Percentiles rank a stretch among this genome's conserved stretches.
phyloP scores from a whole-genome alignment of 1,140 invertebrate genomes.

The Coelopa frigida region DNA sequence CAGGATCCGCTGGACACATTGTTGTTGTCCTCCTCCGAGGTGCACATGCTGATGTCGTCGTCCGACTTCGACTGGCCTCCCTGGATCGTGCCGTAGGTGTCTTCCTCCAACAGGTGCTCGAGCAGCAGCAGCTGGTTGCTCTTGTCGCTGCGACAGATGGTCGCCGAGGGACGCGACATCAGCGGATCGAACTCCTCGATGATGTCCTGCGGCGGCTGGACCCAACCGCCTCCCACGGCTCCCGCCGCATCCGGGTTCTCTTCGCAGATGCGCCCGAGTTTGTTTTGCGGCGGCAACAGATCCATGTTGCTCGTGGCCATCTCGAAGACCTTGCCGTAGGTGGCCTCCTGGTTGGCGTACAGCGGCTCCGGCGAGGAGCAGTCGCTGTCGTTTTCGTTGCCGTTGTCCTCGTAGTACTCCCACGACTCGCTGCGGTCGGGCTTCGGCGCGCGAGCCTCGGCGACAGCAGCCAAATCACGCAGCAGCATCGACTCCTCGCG shows the following conservation, averaged over 20 bases:
- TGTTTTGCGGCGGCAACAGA: slow-evolving; percentile 21
- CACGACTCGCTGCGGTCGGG: slow-evolving; percentile 40
- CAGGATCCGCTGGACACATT: slow-evolving; percentile 1
- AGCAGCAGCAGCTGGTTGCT: slow-evolving; percentile 40
- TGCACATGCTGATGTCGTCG: slow-evolving; percentile 39
- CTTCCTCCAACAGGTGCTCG: slow-evolving; percentile 40
- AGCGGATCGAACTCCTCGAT: slow-evolving; percentile 43
- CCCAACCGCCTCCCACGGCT: slow-evolving; percentile 18
- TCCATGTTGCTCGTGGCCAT: slow-evolving; percentile 28
- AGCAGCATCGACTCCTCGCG: slow-evolving; percentile 28
- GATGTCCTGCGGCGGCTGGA: slow-evolving; percentile 20
- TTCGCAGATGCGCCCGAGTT: slow-evolving; percentile 26
- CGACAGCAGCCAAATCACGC: slow-evolving; percentile 21
- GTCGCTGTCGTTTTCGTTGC: slow-evolving; percentile 8
- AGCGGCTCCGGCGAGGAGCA: slow-evolving; percentile 30
- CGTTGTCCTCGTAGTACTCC: slow-evolving; percentile 28
- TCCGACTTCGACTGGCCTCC: slow-evolving; percentile 18
- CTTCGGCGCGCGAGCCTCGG: slow-evolving; percentile 24
- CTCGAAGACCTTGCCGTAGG: slow-evolving; percentile 39
- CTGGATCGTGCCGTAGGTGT: slow-evolving; percentile 35
- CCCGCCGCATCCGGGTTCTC: slow-evolving; percentile 19
- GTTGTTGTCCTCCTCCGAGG: slow-evolving; percentile 36
- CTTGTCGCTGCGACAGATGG: slow-evolving; percentile 25
- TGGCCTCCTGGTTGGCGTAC: slow-evolving; percentile 40
- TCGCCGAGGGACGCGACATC: slow-evolving; percentile 21